Percentiles rank a stretch among this genome's conserved stretches.
phyloP scores from a whole-genome alignment of 2,113 vertebrate genomes.

The Hippolais icterina region DNA sequence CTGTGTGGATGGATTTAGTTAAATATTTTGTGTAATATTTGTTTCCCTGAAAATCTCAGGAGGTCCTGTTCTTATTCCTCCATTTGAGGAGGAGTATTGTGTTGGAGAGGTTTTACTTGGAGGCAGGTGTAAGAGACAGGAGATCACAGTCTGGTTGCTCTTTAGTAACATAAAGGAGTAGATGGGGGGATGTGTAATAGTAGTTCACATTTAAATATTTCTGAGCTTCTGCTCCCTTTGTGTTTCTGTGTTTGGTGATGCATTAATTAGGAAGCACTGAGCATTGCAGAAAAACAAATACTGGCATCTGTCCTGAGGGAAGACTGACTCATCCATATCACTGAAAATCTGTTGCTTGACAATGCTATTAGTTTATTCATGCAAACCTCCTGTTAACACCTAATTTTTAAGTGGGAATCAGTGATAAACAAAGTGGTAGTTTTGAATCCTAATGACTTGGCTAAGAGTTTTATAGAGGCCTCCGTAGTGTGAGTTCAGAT shows the following conservation, averaged over 20 bases:
- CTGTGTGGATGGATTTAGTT: not conserved
- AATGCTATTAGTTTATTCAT: not conserved
- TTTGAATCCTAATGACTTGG: not conserved
- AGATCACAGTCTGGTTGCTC: not conserved
- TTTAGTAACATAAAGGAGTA: not conserved
- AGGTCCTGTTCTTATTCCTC: not conserved
- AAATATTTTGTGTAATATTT: not conserved
- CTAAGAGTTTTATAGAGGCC: not conserved
- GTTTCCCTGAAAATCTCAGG: not conserved
- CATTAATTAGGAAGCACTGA: conserved; percentile 18
- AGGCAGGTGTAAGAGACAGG: not conserved
- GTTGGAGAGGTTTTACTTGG: not conserved
- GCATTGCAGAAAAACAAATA: conserved; percentile 15
- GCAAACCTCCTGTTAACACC: not conserved
- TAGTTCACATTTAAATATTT: conserved; percentile 12
- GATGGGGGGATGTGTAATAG: not conserved
- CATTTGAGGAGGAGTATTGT: not conserved
- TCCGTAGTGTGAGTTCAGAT: not conserved
- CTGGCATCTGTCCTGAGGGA: conserved; percentile 35
- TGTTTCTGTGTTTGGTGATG: conserved; percentile 7
- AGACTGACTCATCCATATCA: conserved; percentile 18
- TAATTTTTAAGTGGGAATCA: not conserved
- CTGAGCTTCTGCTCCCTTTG: conserved; percentile 1
- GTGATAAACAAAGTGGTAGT: not conserved
- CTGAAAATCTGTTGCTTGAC: conserved; percentile 31